These are phyloP conservation scores for Glaucidium brasilianum DNA, from an alignment of 2,113 vertebrate genomes.

Conservation along the genomic window DNA sequence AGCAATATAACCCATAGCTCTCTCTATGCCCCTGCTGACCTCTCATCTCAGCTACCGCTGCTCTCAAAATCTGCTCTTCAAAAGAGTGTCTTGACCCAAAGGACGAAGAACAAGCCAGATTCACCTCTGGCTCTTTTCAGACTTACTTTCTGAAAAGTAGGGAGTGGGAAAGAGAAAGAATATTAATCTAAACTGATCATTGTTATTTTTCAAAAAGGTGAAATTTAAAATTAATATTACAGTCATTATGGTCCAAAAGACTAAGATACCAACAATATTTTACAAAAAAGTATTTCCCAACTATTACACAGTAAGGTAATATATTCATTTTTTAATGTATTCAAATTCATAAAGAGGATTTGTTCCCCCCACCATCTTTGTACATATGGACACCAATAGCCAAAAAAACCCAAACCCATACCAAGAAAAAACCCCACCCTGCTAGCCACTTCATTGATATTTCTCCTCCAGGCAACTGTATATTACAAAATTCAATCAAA, in stretches of 20 bases:
- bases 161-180: neutral
- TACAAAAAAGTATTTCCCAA: neutral
- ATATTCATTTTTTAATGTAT: neutral
- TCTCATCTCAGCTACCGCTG: neutral
- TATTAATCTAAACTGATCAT: neutral
- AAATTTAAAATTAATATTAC: neutral
- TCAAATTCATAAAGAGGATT: neutral
- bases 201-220: neutral
- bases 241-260: neutral
- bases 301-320: neutral
- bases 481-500: slow-evolving; percentile 64
- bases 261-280: neutral
- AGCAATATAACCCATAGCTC: neutral
- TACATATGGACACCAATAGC: neutral
- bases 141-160: neutral
- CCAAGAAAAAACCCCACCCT: neutral
- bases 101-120: neutral
- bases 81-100: neutral
- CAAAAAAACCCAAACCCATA: neutral
- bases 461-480: slow-evolving; percentile 42
- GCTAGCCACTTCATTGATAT: slow-evolving; percentile 55
- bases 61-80: neutral
- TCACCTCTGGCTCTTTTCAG: neutral
- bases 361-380: neutral
- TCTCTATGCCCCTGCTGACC: neutral